These are phyloP conservation scores for Rhogogaster chlorosoma DNA, from an alignment of 2,888 invertebrate genomes.

Conservation along the genomic window DNA sequence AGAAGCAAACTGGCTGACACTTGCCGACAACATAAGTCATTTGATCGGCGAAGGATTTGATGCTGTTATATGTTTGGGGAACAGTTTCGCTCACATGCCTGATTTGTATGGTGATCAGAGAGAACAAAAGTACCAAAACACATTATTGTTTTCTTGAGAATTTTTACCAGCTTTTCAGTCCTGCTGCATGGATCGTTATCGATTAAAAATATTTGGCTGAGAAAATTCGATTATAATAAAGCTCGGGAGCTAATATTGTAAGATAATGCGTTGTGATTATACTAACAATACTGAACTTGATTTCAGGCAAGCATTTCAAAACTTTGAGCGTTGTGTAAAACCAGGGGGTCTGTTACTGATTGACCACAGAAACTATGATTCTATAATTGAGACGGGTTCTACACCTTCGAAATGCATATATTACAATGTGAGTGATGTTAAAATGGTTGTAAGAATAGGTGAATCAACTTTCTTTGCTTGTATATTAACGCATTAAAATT, in stretches of 20 bases:
- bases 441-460: conserved; percentile 33
- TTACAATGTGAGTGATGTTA: conserved; percentile 87
- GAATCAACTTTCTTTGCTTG: conserved; percentile 14
- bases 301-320: conserved; percentile 84
- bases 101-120: conserved; percentile 89
- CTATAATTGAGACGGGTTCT: conserved; percentile 87
- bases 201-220: background rate
- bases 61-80: conserved; percentile 93
- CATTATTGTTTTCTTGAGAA: conserved; percentile 80
- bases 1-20: conserved; percentile 93
- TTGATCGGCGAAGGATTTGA: conserved; percentile 86
- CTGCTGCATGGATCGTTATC: too few species aligned
- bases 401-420: conserved; percentile 93
- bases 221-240: conserved; percentile 8
- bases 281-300: background rate
- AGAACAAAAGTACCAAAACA: conserved; percentile 84
- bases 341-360: conserved; percentile 92
- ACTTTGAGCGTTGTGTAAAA: conserved; percentile 91
- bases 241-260: background rate
- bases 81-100: conserved; percentile 94
- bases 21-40: conserved; percentile 86
- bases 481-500: conserved; percentile 49
- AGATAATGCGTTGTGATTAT: background rate
- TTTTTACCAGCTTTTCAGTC: background rate
- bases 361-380: conserved; percentile 94